Evolutionary conservation across 2,797 vertebrate species (phyloP).

Genomic region (Neolamprologus multifasciatus): DNA sequence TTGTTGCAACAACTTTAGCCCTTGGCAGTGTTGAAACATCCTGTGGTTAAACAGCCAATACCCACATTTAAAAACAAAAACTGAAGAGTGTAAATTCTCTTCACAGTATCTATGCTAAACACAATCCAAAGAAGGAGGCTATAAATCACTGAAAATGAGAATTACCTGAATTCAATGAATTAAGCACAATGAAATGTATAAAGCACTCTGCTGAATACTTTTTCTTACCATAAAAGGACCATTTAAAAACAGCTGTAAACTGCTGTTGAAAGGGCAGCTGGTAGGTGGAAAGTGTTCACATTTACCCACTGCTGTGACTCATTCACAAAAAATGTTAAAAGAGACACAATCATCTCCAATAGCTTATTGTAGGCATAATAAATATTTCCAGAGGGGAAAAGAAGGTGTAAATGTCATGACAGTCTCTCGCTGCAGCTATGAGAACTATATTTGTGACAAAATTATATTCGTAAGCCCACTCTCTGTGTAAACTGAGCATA

Average conservation of each 20-base stretch:
- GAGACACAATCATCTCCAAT: not conserved
- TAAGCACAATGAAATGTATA: not conserved
- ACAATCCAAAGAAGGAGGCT: not conserved
- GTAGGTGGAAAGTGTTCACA: not conserved
- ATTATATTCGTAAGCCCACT: rapidly evolving
- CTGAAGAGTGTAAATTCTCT: not conserved
- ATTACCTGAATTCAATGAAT: not conserved
- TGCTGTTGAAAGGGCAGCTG: not conserved
- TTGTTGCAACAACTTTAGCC: not conserved
- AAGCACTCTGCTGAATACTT: not conserved
- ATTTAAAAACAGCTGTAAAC: not conserved
- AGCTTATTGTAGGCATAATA: not conserved
- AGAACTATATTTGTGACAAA: not conserved
- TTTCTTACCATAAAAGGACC: rapidly evolving
- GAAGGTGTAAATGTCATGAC: not conserved
- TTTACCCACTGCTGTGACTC: not conserved
- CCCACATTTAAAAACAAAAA: not conserved
- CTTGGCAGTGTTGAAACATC: not conserved
- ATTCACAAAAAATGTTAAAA: not conserved
- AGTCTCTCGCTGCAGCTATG: not conserved
- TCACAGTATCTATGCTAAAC: not conserved
- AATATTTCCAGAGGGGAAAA: not conserved
- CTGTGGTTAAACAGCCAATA: not conserved
- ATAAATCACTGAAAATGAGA: not conserved
- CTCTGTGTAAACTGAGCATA: not conserved